phyloP scores from a whole-genome alignment of 2,888 invertebrate genomes.

The Trypoxylon attenuatum region DNA sequence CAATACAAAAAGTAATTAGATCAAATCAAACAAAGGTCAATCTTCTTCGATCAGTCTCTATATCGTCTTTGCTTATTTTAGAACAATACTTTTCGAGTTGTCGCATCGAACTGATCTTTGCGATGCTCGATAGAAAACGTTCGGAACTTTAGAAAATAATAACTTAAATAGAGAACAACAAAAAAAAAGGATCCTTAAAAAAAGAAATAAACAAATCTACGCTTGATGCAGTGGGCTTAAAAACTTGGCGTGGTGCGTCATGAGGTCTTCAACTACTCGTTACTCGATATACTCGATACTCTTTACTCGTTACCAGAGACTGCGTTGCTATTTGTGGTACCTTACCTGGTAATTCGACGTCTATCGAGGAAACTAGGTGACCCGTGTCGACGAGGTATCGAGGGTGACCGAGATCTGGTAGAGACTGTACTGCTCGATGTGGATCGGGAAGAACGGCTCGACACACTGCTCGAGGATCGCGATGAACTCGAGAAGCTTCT shows the following conservation, averaged over 20 bases:
- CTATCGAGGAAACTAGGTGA: conserved; percentile 96
- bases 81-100: too few species aligned
- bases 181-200: conserved; percentile 24
- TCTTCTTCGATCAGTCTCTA: too few species aligned
- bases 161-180: conserved; percentile 17
- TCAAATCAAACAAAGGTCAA: too few species aligned
- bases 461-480: conserved; percentile 76
- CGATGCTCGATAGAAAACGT: too few species aligned
- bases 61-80: too few species aligned
- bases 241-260: conserved; percentile 56
- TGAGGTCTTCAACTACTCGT: conserved; percentile 41
- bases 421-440: conserved; percentile 70
- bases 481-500: conserved; percentile 71
- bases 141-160: too few species aligned
- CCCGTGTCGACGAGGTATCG: conserved; percentile 93
- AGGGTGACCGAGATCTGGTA: conserved; percentile 85
- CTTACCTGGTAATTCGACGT: conserved; percentile 94
- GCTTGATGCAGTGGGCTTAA: conserved; percentile 51
- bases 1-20: conserved; percentile 63
- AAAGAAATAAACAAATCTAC: conserved; percentile 53
- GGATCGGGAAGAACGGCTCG: conserved; percentile 78
- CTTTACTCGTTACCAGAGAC: too few species aligned
- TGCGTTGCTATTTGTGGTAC: conserved; percentile 4
- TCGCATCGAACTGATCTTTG: too few species aligned
- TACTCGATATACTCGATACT: too few species aligned